Percentiles rank a stretch among this genome's conserved stretches.
phyloP scores from a whole-genome alignment of 2,113 vertebrate species.

The Peromyscus maniculatus region DNA sequence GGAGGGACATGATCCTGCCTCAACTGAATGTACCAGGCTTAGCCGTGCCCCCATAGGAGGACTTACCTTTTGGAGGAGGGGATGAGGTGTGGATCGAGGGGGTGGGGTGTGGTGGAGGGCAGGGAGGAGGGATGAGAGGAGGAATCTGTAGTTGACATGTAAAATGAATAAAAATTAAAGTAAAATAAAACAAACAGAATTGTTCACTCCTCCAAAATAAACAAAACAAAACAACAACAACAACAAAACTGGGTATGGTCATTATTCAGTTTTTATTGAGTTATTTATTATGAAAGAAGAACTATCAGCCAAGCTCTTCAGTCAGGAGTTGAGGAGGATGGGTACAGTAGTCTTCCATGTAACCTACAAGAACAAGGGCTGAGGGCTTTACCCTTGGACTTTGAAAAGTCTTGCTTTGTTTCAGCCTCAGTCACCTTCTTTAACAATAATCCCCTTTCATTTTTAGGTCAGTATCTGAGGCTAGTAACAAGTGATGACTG shows the following conservation, averaged over 20 bases:
- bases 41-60: too few species aligned
- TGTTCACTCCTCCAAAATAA: too few species aligned
- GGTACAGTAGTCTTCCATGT: neutral
- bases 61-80: too few species aligned
- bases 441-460: neutral
- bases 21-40: too few species aligned
- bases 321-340: neutral
- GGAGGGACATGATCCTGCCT: too few species aligned
- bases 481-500: neutral
- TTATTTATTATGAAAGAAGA: neutral
- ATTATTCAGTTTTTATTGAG: neutral
- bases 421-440: neutral
- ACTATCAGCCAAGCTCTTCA: neutral
- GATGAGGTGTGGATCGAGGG: too few species aligned
- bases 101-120: too few species aligned
- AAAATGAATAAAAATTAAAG: too few species aligned
- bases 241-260: neutral
- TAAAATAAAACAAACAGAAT: too few species aligned
- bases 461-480: neutral
- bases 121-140: too few species aligned
- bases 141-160: too few species aligned
- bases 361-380: neutral
- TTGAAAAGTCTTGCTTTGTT: neutral
- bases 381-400: neutral
- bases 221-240: too few species aligned